Percentiles rank a stretch among this genome's conserved stretches.
phyloP scores from a whole-genome alignment of 92 coral and sea anemone genomes.

The Palythoa caribaeorum region DNA sequence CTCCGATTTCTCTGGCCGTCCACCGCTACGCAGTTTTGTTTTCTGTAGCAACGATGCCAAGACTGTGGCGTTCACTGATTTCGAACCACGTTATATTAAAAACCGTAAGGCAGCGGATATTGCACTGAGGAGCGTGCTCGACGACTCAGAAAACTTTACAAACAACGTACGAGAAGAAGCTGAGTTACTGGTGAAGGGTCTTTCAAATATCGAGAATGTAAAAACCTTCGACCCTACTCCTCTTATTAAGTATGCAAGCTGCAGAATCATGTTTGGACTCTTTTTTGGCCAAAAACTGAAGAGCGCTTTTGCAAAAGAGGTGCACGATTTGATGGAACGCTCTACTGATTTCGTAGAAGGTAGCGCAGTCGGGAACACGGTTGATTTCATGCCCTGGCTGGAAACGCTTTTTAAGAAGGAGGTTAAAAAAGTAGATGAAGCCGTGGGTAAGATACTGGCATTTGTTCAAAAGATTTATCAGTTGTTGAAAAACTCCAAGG shows the following conservation, averaged over 20 bases:
- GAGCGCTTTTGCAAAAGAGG: constrained; percentile 74
- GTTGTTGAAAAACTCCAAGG: constrained; percentile 45
- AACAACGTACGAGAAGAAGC: constrained; percentile 72
- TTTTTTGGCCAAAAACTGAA: constrained; percentile 85
- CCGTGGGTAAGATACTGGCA: constrained; percentile 72
- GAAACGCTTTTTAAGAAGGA: constrained; percentile 77
- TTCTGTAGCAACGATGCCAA: constrained; percentile 84
- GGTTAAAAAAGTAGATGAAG: constrained; percentile 75
- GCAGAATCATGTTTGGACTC: constrained; percentile 79
- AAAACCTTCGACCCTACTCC: constrained; percentile 82
- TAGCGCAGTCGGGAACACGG: constrained; percentile 88
- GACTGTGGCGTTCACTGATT: constrained; percentile 90
- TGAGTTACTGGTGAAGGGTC: constrained; percentile 69
- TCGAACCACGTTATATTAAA: constrained; percentile 81
- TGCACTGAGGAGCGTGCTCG: constrained; percentile 82
- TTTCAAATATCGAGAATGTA: constrained; percentile 67
- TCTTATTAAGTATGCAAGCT: constrained; percentile 63
- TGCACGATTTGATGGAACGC: constrained; percentile 77
- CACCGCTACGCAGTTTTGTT: constrained; percentile 87
- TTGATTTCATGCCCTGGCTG: constrained; percentile 98
- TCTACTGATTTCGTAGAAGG: constrained; percentile 89
- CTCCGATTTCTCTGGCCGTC: constrained; percentile 94
- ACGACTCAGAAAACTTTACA: constrained; percentile 74
- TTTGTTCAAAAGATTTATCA: constrained; percentile 79
- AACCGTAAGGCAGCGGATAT: constrained; percentile 89